Conservation (phyloP, 92 coral and sea anemone genomes). For the Palythoa heliodiscus region DNA sequence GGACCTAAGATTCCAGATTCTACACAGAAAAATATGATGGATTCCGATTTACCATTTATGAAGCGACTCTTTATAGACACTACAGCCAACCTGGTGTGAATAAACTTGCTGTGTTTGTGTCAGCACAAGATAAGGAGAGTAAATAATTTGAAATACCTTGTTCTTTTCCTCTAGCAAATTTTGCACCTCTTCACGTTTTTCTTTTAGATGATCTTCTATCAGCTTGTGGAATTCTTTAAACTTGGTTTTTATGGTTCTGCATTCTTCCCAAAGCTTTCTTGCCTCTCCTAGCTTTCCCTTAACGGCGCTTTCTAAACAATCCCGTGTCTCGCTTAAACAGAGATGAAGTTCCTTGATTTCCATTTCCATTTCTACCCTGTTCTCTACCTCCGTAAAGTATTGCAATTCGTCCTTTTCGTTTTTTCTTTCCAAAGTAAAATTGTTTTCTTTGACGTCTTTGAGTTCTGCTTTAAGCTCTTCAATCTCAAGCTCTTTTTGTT, state of each 20-base stretch:
- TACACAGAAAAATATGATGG: no score
- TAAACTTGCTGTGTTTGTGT: no score
- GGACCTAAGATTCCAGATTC: no score
- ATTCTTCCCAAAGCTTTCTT: constrained; percentile 3
- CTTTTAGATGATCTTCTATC: neutral
- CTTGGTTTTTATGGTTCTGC: neutral
- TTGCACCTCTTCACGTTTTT: neutral
- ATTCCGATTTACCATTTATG: no score
- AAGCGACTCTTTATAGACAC: no score
- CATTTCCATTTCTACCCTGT: constrained; percentile 1
- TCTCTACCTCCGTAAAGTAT: neutral
- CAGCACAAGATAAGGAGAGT: no score
- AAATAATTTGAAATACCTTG: neutral
- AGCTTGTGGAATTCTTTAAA: neutral
- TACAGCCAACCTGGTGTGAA: no score
- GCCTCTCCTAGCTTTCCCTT: constrained; percentile 12
- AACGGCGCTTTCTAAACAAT: neutral
- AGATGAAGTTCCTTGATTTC: constrained; percentile 12
- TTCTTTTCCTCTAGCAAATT: neutral
- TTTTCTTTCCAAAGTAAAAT: neutral
- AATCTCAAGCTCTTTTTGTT: neutral
- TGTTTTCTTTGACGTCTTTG: neutral
- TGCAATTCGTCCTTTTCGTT: neutral
- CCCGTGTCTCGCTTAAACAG: neutral
- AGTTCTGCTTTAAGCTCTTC: constrained; percentile 12